Percentiles rank a stretch among this genome's conserved stretches.
phyloP scores from a whole-genome alignment of 2,797 vertebrate species.

The Serranus cabrilla region DNA sequence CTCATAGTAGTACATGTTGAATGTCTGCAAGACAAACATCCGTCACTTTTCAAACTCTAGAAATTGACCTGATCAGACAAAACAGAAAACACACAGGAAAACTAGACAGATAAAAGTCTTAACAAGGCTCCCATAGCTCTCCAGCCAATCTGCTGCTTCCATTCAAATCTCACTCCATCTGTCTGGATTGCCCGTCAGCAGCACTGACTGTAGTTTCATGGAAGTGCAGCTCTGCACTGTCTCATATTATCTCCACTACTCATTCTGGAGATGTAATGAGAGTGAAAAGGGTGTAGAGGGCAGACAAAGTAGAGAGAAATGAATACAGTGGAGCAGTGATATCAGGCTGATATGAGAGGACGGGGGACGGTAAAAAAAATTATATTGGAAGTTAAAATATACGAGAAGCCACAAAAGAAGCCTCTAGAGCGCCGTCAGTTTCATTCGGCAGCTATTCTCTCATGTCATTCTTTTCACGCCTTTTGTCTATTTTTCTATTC shows the following conservation, averaged over 20 bases:
- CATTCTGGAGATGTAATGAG: conserved; percentile 62
- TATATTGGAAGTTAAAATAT: conserved; percentile 47
- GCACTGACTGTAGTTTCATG: conserved; percentile 27
- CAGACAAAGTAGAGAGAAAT: conserved; percentile 46
- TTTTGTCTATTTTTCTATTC: conserved; percentile 40
- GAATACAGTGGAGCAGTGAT: conserved; percentile 44
- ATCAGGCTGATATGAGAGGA: conserved; percentile 45
- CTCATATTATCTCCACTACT: conserved; percentile 50
- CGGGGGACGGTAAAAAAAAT: conserved; percentile 30
- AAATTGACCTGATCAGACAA: conserved; percentile 12
- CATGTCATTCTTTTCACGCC: conserved; percentile 21
- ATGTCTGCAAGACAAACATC: conserved; percentile 81
- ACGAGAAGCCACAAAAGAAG: conserved; percentile 37
- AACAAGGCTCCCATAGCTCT: conserved; percentile 39
- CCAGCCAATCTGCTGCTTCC: conserved; percentile 35
- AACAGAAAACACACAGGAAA: conserved; percentile 20
- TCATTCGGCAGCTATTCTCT: conserved; percentile 36
- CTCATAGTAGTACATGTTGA: conserved; percentile 91
- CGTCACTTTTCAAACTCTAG: background rate
- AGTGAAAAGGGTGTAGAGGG: conserved; percentile 44
- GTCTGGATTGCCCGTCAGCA: conserved; percentile 54
- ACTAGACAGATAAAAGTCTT: conserved; percentile 19
- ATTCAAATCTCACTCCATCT: conserved; percentile 53
- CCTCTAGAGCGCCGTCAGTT: conserved; percentile 30
- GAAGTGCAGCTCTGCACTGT: conserved; percentile 34